Evolutionary conservation across 2,888 invertebrate genomes (phyloP).

Genomic region (Cephalotes varians): DNA sequence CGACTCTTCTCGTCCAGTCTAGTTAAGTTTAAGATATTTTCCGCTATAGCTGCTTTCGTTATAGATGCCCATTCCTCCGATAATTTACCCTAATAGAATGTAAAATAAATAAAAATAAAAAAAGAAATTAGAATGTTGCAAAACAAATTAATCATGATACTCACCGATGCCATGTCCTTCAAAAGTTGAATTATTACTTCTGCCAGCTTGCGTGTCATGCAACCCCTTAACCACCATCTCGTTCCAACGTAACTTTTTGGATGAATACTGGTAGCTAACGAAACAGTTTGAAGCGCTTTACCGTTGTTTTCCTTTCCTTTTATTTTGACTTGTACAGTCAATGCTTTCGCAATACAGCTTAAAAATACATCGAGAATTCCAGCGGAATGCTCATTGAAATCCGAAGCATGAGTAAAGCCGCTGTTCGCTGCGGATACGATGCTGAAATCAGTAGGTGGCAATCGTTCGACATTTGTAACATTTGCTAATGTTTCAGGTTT

Average conservation of each 20-base stretch:
- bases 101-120: too few species aligned
- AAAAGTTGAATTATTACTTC: slow-evolving; percentile 95
- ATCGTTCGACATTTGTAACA: slow-evolving; percentile 90
- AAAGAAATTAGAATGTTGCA: not conserved
- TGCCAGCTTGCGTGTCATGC: slow-evolving; percentile 94
- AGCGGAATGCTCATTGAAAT: slow-evolving; percentile 87
- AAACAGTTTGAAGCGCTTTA: slow-evolving; percentile 86
- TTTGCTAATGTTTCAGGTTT: slow-evolving; percentile 93
- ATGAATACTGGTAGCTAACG: slow-evolving; percentile 88
- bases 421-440: slow-evolving; percentile 89
- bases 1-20: slow-evolving; percentile 92
- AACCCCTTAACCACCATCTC: slow-evolving; percentile 95
- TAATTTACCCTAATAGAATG: slow-evolving; percentile 92
- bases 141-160: slow-evolving; percentile 72
- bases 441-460: slow-evolving; percentile 92
- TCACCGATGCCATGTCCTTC: slow-evolving; percentile 96
- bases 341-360: slow-evolving; percentile 95
- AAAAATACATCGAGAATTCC: slow-evolving; percentile 96
- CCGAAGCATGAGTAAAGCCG: slow-evolving; percentile 83
- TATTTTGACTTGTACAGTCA: slow-evolving; percentile 95
- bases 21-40: slow-evolving; percentile 94
- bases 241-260: slow-evolving; percentile 87
- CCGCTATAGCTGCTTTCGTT: slow-evolving; percentile 95
- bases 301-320: slow-evolving; percentile 88
- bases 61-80: slow-evolving; percentile 95